phyloP scores from a whole-genome alignment of 2,888 invertebrate genomes.

The Fragum sueziense region DNA sequence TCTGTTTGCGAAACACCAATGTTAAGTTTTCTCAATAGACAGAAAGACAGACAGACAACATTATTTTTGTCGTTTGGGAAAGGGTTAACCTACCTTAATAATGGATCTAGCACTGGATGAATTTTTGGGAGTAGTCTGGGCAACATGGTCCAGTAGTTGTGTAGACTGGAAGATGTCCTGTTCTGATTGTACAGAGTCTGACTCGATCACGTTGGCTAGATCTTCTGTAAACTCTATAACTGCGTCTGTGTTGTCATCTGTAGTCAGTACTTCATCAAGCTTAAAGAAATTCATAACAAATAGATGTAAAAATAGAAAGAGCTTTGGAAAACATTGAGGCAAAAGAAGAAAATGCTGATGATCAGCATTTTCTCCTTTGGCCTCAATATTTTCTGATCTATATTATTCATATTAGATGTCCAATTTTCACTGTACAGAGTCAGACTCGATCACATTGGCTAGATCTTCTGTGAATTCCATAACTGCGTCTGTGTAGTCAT shows the following conservation, averaged over 20 bases:
- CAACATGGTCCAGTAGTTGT: conserved; percentile 47
- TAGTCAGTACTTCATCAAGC: conserved; percentile 31
- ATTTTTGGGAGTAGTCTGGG: conserved; percentile 48
- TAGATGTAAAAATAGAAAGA: too few species aligned
- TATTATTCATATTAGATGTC: too few species aligned
- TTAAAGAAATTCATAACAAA: too few species aligned
- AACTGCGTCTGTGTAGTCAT: conserved; percentile 22
- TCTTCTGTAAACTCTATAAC: conserved; percentile 44
- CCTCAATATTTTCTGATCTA: too few species aligned
- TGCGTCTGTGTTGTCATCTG: conserved; percentile 22
- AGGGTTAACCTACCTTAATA: conserved; percentile 39
- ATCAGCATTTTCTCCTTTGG: too few species aligned
- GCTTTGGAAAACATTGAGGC: too few species aligned
- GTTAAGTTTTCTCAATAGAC: too few species aligned
- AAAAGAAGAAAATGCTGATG: too few species aligned
- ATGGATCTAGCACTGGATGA: conserved; percentile 43
- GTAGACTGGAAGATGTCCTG: conserved; percentile 56
- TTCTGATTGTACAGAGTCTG: conserved; percentile 45
- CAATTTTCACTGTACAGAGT: conserved; percentile 42
- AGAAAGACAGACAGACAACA: too few species aligned
- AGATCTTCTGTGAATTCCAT: conserved; percentile 47
- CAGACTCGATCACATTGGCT: conserved; percentile 26
- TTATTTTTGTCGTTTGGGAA: too few species aligned
- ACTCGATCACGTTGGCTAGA: conserved; percentile 27
- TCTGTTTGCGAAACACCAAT: too few species aligned